Base-by-base conservation (phyloP, 2,113 vertebrate genomes). In the Pachypanchax playfairii region DNA sequence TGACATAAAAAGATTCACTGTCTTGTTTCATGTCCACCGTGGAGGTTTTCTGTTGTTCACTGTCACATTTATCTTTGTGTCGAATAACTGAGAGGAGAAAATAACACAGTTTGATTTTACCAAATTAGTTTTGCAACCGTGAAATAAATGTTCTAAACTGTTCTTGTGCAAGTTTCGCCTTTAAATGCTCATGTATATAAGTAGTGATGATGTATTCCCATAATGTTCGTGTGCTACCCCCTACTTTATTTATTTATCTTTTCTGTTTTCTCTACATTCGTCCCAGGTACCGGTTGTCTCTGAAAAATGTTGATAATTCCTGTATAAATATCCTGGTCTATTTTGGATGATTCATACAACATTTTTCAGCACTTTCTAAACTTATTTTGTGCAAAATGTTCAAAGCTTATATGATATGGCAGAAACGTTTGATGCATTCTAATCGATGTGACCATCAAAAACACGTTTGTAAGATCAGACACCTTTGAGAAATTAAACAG, bases 391-490 rank as follows among this genome's bases (percentile, higher is more conserved):
- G 22, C 11, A 52, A 57, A 68, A 52, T 46, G 26, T 42, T 21
- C 53, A 46, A 51, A 31, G 14, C 25, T 35, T 44, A 20, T 20
- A 47, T 29, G 18, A 31, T 11, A 21, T 29, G 20, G 29, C 43
- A 49, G 7, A 24, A 56, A 25, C 66, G 64, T n/a, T 33, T 18
- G 20, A 6, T 33, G 18, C 9, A 60, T 62, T 17, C 3, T 20
- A 29, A 31, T 42, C n/a, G n/a, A n/a, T n/a, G n/a, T 41, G 1
- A 31, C 18, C 49, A 48, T 14, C 28, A 56, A 58, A 18, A 43
- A 42, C 49, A 43, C 26, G 13, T 44, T 67, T 71, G 29, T 21
- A 33, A 67, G 31, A 59, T 21, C 18, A 55, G 66, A 54, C 14
- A 60, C 7, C 2, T 66, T 41, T 15, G 26, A 39, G 7, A 60